phyloP scores from a whole-genome alignment of 2,113 vertebrate species.

The Cinclus cinclus region DNA sequence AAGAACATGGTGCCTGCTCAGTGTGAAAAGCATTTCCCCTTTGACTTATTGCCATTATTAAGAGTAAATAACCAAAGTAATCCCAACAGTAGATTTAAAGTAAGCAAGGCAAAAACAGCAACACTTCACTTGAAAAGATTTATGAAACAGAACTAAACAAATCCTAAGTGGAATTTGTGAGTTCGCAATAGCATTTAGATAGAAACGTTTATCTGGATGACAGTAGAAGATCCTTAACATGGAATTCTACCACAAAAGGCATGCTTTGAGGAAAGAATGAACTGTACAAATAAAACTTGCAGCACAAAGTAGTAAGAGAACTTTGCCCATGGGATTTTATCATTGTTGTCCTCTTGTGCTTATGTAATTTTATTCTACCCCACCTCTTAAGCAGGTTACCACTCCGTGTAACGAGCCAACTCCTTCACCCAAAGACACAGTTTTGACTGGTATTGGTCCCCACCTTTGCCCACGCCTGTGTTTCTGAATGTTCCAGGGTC shows the following conservation, averaged over 20 bases:
- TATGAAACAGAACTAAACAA: neutral
- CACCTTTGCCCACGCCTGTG: neutral
- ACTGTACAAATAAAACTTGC: neutral
- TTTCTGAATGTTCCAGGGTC: neutral
- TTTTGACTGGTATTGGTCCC: neutral
- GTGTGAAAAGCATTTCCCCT: constrained; percentile 58
- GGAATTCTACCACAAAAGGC: neutral
- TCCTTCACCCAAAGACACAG: neutral
- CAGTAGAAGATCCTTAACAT: neutral
- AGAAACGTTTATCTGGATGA: neutral
- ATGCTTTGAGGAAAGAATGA: neutral
- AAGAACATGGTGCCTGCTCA: constrained; percentile 13
- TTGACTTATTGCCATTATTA: constrained; percentile 50
- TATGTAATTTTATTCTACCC: neutral
- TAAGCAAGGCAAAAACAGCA: constrained; percentile 47
- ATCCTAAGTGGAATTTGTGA: neutral
- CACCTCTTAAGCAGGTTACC: neutral
- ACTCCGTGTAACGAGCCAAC: neutral
- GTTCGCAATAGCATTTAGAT: neutral
- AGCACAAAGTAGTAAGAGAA: neutral
- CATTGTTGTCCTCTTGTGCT: neutral
- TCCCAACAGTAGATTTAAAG: neutral
- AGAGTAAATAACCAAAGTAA: constrained; percentile 36
- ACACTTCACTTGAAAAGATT: neutral
- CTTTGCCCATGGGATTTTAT: neutral